Evolutionary conservation across 2,888 invertebrate genomes (phyloP).

Genomic region (Shargacucullia verbasci): DNA sequence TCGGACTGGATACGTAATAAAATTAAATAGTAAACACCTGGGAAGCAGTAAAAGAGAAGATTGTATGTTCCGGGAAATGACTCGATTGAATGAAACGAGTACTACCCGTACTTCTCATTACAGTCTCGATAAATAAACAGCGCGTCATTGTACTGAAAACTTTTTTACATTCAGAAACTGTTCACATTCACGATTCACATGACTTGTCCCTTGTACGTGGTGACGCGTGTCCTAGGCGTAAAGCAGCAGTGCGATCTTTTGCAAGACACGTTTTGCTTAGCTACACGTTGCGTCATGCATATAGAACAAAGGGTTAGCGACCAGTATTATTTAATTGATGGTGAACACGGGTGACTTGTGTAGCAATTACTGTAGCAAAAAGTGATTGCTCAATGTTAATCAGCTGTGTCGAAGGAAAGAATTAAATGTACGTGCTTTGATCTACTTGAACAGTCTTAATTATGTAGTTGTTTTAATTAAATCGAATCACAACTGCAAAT

Average conservation of each 20-base stretch:
- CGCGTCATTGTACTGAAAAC: slow-evolving; percentile 26
- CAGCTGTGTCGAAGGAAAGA: slow-evolving; percentile 28
- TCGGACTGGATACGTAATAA: slow-evolving; percentile 32
- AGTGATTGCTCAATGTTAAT: slow-evolving; percentile 28
- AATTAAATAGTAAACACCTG: slow-evolving; percentile 47
- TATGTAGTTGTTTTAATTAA: too few relatives aligned
- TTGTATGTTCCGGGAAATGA: slow-evolving; percentile 27
- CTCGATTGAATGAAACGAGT: slow-evolving; percentile 26
- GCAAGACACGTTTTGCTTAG: too few relatives aligned
- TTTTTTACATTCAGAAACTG: too few relatives aligned
- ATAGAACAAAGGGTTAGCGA: slow-evolving; percentile 9
- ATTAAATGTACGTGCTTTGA: too few relatives aligned
- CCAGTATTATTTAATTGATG: slow-evolving; percentile 27
- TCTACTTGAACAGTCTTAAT: too few relatives aligned
- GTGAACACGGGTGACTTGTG: slow-evolving; percentile 34
- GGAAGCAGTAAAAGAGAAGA: slow-evolving; percentile 29
- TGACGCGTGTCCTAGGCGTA: too few relatives aligned
- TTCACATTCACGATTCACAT: too few relatives aligned
- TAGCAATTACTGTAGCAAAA: slow-evolving; percentile 27
- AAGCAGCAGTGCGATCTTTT: too few relatives aligned
- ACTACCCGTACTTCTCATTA: slow-evolving; percentile 1
- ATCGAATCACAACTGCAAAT: too few relatives aligned
- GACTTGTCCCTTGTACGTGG: too few relatives aligned
- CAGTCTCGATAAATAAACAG: background rate
- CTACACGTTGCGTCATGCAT: too few relatives aligned